Base-by-base conservation (phyloP, 2,888 invertebrate species). In the Eristalis arbustorum region DNA sequence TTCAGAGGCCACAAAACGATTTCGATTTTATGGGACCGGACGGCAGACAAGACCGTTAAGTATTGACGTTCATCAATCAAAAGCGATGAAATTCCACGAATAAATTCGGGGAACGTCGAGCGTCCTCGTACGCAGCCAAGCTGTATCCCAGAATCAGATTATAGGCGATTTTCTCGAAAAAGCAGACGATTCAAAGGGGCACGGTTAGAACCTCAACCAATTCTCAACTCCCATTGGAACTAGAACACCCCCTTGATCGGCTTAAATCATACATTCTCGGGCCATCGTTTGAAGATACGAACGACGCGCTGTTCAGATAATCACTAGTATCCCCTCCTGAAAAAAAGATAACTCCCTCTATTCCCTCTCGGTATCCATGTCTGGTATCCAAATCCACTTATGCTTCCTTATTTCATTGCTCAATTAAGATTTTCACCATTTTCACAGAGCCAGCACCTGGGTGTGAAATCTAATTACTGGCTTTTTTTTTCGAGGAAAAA, bases 341-440 rank as follows among this genome's bases (percentile, higher is more conserved):
- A 37, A 66, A 14, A 3, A 66, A 31, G 10, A 5, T 1, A 31
- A 31, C 25, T 22, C 42, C n/a, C n/a, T 25, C 37, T 14, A 22
- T 23, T 66, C 22, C n/a, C n/a, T 40, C 66, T 14, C 23, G 79
- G 56, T 80, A 74, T 80, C 80, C 80, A 57, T 80, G 73, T 40
- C 73, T 68, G 31, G 22, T 78, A 77, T 77, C 79, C 74, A 75
- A 72, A 75, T 81, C 64, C 69, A 69, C 57, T 69, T 69, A 75
- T 64, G 64, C 57, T 31, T 18, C 42, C 57, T 59, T 75, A 81
- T 81, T 75, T 31, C 75, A 81, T 75, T 64, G 72, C 68, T 66
- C 66, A 64, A 81, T 74, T 75, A 74, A 59, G 42, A 42, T 81
- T 64, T 75, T 69, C 69, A 25, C 81, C 31, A 61, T 59, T 56